These are phyloP conservation scores for Saccopteryx leptura DNA, from an alignment of 2,113 vertebrate genomes.

Conservation along the genomic window DNA sequence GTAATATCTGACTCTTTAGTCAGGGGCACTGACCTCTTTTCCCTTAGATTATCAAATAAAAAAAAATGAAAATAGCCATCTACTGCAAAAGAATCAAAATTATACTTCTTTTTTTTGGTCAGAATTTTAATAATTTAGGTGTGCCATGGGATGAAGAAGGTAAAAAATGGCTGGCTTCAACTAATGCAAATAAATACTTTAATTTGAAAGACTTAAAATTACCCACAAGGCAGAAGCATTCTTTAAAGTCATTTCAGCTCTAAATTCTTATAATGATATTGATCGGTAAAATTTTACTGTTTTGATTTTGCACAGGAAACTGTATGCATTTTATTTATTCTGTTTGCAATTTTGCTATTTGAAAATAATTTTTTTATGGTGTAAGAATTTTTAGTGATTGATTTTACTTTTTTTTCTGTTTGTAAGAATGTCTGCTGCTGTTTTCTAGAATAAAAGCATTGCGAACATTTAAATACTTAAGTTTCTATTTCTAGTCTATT, in stretches of 20 bases:
- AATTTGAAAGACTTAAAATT: constrained; percentile 37
- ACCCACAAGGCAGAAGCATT: neutral
- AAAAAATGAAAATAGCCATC: neutral
- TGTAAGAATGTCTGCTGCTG: neutral
- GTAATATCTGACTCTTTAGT: no score
- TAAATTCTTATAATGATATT: neutral
- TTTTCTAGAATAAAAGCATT: neutral
- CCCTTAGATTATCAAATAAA: no score
- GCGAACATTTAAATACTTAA: neutral
- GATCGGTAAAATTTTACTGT: neutral
- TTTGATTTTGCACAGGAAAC: neutral
- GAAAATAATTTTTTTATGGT: constrained; percentile 9
- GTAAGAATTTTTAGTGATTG: constrained; percentile 13
- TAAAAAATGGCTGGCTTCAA: neutral
- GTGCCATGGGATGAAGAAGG: neutral
- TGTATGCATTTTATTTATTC: constrained; percentile 30
- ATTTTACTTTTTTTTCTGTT: constrained; percentile 44
- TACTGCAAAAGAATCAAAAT: neutral
- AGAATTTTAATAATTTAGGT: neutral
- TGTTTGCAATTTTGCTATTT: constrained; percentile 23
- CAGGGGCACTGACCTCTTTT: no score
- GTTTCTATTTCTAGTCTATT: constrained; percentile 8
- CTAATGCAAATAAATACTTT: neutral
- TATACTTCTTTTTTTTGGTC: neutral
- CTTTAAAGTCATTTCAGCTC: constrained; percentile 5